These are phyloP conservation scores for Anneissia japonica DNA, from an alignment of 35 echinoderm and acorn worm genomes.

Conservation along the genomic window DNA sequence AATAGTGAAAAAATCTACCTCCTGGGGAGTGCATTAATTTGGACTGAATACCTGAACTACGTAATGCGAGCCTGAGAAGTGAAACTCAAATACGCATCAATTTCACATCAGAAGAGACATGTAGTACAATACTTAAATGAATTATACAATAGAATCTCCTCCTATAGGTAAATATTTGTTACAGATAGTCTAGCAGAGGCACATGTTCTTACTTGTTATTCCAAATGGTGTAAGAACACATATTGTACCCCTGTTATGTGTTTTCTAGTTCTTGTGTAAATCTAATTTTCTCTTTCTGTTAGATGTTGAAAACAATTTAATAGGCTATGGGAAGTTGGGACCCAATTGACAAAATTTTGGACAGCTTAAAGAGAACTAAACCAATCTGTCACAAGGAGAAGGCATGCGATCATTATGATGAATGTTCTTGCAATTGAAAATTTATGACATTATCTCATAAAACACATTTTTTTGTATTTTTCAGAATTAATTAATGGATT, in stretches of 20 bases:
- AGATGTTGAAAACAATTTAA: neutral
- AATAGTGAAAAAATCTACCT: neutral
- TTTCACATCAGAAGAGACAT: neutral
- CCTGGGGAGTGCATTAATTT: neutral
- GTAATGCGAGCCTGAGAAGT: neutral
- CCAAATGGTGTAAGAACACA: neutral
- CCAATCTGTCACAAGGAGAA: too few species aligned
- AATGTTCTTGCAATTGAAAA: neutral
- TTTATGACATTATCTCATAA: neutral
- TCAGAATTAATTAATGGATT: slow-evolving; percentile 73
- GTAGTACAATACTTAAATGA: too few species aligned
- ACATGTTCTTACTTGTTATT: neutral
- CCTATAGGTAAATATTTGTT: neutral
- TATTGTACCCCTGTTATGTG: neutral
- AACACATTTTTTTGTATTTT: neutral
- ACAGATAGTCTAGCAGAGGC: neutral
- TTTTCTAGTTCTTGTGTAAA: neutral
- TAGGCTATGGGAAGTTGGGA: neutral
- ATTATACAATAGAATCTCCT: neutral
- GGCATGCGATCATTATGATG: neutral
- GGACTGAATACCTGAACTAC: neutral
- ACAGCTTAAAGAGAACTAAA: too few species aligned
- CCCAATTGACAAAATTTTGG: too few species aligned
- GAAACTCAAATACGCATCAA: neutral
- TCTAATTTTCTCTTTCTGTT: neutral